These are phyloP conservation scores for Caenorhabditis panamensis DNA, from an alignment of 2,888 invertebrate species.

Conservation along the genomic window DNA sequence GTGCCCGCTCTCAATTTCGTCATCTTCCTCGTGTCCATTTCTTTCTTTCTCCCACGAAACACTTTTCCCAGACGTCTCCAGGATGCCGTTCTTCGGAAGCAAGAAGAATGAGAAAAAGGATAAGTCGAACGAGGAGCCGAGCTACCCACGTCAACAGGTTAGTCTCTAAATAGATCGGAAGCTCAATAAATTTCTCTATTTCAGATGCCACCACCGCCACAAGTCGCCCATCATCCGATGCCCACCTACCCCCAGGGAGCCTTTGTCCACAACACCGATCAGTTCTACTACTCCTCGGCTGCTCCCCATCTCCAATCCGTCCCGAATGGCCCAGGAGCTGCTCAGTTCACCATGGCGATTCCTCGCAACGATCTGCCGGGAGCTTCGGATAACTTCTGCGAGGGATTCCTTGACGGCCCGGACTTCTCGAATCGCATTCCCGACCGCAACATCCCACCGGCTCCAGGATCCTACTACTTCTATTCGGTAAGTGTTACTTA, in stretches of 20 bases:
- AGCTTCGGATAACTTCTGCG: constrained; percentile 26
- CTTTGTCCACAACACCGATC: constrained; percentile 29
- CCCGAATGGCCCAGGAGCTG: background rate
- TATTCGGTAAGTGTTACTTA: constrained; percentile 20
- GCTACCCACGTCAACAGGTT: constrained; percentile 50
- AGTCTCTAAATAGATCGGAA: background rate
- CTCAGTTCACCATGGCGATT: constrained; percentile 20
- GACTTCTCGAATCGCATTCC: constrained; percentile 54
- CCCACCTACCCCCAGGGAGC: constrained; percentile 28
- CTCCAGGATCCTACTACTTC: constrained; percentile 46
- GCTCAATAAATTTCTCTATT: background rate
- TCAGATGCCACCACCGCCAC: constrained; percentile 41
- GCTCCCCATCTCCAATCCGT: constrained; percentile 24
- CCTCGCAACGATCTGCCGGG: constrained; percentile 39
- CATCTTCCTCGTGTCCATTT: too few species aligned
- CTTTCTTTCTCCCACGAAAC: background rate
- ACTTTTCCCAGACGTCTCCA: background rate
- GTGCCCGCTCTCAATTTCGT: background rate
- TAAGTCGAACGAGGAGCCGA: constrained; percentile 21
- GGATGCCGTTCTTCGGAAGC: constrained; percentile 53
- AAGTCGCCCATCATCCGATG: constrained; percentile 26
- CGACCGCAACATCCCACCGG: constrained; percentile 53
- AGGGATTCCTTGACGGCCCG: constrained; percentile 55
- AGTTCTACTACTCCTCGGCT: constrained; percentile 34
- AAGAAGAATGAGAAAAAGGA: constrained; percentile 45